These are phyloP conservation scores for Tylochromis polylepis DNA, from an alignment of 2,113 vertebrate genomes.

Conservation along the genomic window DNA sequence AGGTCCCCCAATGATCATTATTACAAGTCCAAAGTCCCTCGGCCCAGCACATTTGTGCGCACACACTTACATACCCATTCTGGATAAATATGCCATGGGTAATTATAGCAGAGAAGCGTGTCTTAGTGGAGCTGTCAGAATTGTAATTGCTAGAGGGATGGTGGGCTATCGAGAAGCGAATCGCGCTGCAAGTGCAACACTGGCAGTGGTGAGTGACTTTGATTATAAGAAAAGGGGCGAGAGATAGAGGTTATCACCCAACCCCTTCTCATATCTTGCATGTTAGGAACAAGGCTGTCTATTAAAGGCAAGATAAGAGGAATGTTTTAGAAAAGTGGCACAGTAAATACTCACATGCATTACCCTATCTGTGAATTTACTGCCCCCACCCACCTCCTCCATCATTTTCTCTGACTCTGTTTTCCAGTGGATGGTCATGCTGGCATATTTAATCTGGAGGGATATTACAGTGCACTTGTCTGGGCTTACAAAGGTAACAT, in stretches of 20 bases:
- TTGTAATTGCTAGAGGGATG: constrained; percentile 75
- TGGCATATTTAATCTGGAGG: constrained; percentile 23
- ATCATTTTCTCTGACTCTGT: neutral
- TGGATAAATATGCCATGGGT: constrained; percentile 70
- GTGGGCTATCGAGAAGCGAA: constrained; percentile 70
- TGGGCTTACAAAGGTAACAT: constrained; percentile 41
- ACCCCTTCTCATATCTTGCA: constrained; percentile 43
- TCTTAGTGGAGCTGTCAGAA: constrained; percentile 74
- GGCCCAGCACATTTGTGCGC: constrained; percentile 15
- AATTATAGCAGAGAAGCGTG: constrained; percentile 70
- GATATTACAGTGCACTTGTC: constrained; percentile 39
- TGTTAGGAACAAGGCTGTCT: constrained; percentile 60
- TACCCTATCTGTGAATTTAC: constrained; percentile 11
- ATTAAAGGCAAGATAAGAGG: constrained; percentile 60
- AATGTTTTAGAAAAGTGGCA: constrained; percentile 27
- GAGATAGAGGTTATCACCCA: constrained; percentile 63
- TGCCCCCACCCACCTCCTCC: neutral
- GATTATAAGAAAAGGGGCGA: constrained; percentile 67
- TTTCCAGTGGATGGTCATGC: constrained; percentile 1
- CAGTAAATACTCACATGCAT: constrained; percentile 27
- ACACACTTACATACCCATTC: constrained; percentile 48
- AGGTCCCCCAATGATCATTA: constrained; percentile 62
- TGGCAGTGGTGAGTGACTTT: constrained; percentile 60
- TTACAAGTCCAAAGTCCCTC: constrained; percentile 52
- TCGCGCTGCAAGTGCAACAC: constrained; percentile 57